Evolutionary conservation across 2,797 vertebrate genomes (phyloP), one percentile per base, ranked within the genome.

Genomic region (Coreius guichenoti): DNA sequence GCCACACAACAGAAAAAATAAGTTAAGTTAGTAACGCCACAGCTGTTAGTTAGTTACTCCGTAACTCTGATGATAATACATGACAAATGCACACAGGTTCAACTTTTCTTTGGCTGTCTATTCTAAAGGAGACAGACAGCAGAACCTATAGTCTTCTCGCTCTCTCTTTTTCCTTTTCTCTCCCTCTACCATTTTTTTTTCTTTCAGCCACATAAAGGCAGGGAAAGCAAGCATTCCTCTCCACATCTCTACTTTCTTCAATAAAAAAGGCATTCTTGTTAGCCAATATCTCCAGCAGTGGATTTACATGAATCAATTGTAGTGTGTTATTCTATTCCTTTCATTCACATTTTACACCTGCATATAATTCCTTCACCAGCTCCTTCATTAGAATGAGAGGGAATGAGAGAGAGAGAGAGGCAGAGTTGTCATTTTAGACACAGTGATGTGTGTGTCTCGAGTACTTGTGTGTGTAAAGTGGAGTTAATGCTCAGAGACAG

Each of bases 241-340:
- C 65, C 80, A 74, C 56, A 58, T 17, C 49, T 17, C 36, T 12
- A 80, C 85, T 86, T 83, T 79, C 39, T 63, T 26, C 13, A 79
- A 51, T 65, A 72, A 73, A 43, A 86, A 79, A 47, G 9, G 49
- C 39, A 49, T 75, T 84, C 86, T 84, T 56, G 61, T 68, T 81
- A 68, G 83, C 36, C 49, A 43, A 72, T 54, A 80, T 75, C 26
- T 80, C 68, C 29, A 76, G 70, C 29, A 58, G 58, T 36, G 49
- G 47, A 49, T 87, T 87, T 84, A 76, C 70, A 56, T 84, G 61
- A 74, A 83, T 87, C 81, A 79, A 74, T 78, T 74, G 70, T 69
- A 43, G 56, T 21, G 51, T 75, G 56, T 80, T 72, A 81, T 58
- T 70, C 23, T 83, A 45, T 78, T 67, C 56, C 19, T 65, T 78